Evolutionary conservation across 2,888 invertebrate species (phyloP), one percentile per base, ranked within the genome.

Genomic region (Elaeidobius kamerunicus): DNA sequence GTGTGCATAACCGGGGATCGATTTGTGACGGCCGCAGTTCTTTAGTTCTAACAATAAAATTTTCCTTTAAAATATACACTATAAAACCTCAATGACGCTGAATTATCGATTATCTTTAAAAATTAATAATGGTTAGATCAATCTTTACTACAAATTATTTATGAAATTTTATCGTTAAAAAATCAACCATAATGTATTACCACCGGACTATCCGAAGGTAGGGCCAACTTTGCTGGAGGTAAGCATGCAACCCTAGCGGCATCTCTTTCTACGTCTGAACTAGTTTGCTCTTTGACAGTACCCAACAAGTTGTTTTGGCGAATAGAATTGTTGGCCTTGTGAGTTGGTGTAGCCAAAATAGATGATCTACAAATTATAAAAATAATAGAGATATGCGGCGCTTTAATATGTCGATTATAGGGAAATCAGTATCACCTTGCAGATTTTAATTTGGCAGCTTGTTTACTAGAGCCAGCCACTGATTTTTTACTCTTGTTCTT

Each of bases 221-320:
- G 71, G 34, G 79, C 76, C 16, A 89, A 76, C 65, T 81, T 78
- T 11, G 87, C 88, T 1, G 95, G 95, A 14, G 93, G 84, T 59
- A 95, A 75, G 52, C 89, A 89, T 35, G 79, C 77, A 35, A 79
- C 76, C 42, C 79, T 71, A 1, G 78, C 76, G 19, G 78, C 75
- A 66, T 80, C 79, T 52, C 78, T 71, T 58, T 80, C 80, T 1
- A 76, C 69, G 60, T 75, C 74, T 1, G 72, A 73, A 20, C 56
- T 45, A 2, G 74, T 72, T 61, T 76, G 74, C 59, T 78, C 78
- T 20, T 78, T 77, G 53, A 70, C 76, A 47, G 61, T 59, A 18
- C 62, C 62, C 4, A 66, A 49, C 18, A 60, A 43, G 58, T 69
- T 69, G 46, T 63, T 60, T 55, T 71, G 70, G 43, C 68, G 63